Conservation (phyloP, 30 jellyfish, hydroid and myxozoan genomes). For the Turritopsis rubra region DNA sequence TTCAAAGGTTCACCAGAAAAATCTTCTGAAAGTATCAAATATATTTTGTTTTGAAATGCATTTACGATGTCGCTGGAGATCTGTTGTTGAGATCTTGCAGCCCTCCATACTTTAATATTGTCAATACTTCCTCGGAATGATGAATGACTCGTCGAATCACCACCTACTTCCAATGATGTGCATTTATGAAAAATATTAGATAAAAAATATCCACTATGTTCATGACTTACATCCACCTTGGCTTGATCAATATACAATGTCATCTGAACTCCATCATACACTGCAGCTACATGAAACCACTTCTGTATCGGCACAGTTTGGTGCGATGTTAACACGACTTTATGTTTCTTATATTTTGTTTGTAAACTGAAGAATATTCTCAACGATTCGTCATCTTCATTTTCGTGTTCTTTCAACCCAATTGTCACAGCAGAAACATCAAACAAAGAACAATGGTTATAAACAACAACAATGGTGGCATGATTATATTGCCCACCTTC, state of each 20-base stretch:
- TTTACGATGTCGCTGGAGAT: constrained; percentile 23
- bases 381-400: constrained; percentile 25
- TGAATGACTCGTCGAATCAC: constrained; percentile 44
- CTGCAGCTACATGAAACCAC: constrained; percentile 87
- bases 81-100: constrained; percentile 55
- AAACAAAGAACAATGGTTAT: constrained; percentile 50
- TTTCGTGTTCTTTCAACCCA: constrained; percentile 34
- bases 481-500: constrained; percentile 73
- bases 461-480: constrained; percentile 47
- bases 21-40: constrained; percentile 42
- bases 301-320: constrained; percentile 22
- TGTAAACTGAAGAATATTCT: constrained; percentile 48
- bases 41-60: not conserved
- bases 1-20: constrained; percentile 32
- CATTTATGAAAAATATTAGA: constrained; percentile 36
- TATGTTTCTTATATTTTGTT: constrained; percentile 27
- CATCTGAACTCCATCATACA: constrained; percentile 60
- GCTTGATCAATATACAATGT: constrained; percentile 62
- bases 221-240: constrained; percentile 60
- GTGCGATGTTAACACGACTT: constrained; percentile 27
- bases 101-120: constrained; percentile 51
- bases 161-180: constrained; percentile 65
- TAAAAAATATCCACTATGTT: constrained; percentile 34
- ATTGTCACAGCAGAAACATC: constrained; percentile 12
- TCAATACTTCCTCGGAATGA: constrained; percentile 71